Conservation (phyloP, 2,797 vertebrate genomes). For the Urocyon cinereoargenteus region DNA sequence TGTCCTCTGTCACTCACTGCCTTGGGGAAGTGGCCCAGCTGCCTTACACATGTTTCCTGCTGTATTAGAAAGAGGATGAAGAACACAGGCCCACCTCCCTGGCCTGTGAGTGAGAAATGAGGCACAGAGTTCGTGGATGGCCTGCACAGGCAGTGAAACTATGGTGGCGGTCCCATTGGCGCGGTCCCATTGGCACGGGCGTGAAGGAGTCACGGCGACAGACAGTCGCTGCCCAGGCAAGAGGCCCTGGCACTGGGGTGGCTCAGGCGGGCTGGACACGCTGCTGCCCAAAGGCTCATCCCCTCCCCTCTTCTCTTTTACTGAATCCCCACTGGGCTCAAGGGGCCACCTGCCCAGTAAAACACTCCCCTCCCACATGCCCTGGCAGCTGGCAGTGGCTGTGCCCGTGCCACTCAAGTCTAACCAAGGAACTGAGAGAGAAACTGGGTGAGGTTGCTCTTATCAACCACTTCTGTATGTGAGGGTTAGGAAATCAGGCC, state of each 20-base stretch:
- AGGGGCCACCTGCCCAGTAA: not conserved
- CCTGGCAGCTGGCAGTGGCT: not conserved
- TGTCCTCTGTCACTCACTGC: not conserved
- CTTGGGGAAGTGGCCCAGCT: not conserved
- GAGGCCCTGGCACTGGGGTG: fast-evolving
- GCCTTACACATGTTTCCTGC: not conserved
- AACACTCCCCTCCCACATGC: not conserved
- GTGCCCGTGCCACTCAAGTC: not conserved
- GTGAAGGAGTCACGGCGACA: not conserved
- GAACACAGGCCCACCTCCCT: not conserved
- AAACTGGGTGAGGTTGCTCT: not conserved
- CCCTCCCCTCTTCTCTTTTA: not conserved
- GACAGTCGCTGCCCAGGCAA: fast-evolving
- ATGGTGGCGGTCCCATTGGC: no score
- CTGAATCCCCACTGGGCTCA: not conserved
- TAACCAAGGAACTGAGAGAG: not conserved
- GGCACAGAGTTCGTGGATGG: not conserved
- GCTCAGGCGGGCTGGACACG: not conserved
- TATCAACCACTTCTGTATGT: not conserved
- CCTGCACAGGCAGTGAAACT: no score
- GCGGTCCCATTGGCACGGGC: fast-evolving
- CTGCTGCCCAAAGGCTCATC: not conserved
- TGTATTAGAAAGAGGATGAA: not conserved
- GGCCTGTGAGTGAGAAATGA: not conserved
- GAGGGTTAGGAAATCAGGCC: not conserved